A percentile compares a stretch with the other conserved stretches of the same genome.
Evolutionary conservation across 2,888 invertebrate species (phyloP).

Genomic region (Ashinkailepas kermadecensis): DNA sequence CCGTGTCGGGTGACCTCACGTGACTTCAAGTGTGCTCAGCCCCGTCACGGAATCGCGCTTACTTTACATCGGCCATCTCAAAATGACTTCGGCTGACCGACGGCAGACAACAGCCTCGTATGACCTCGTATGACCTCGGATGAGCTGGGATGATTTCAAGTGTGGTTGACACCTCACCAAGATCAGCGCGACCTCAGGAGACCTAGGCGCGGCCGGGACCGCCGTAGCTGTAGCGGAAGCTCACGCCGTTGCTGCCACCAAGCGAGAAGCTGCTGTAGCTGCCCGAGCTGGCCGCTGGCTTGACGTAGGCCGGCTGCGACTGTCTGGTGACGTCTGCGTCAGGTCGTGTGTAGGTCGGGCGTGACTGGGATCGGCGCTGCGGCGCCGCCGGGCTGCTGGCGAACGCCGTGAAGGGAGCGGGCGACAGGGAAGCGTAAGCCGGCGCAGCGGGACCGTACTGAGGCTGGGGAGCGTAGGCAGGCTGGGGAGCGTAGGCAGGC

Average conservation of each 20-base stretch:
- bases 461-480: background rate
- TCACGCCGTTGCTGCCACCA: conserved; percentile 15
- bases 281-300: background rate
- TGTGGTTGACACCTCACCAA: too few relatives aligned
- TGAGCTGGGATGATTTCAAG: too few relatives aligned
- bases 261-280: conserved; percentile 23
- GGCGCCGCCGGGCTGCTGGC: background rate
- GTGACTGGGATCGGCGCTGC: too few relatives aligned
- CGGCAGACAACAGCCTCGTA: too few relatives aligned
- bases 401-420: conserved; percentile 11
- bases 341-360: background rate
- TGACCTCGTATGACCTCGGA: too few relatives aligned
- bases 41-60: too few relatives aligned
- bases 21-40: too few relatives aligned
- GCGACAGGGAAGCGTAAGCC: background rate
- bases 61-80: too few relatives aligned
- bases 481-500: background rate
- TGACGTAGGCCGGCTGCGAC: background rate
- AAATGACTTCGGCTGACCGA: too few relatives aligned
- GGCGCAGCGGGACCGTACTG: background rate
- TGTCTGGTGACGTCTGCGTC: background rate
- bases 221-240: conserved; percentile 19
- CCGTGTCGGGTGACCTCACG: too few relatives aligned
- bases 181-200: too few relatives aligned
- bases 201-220: background rate